Base-by-base conservation (phyloP, 2,113 vertebrate species). In the Sapajus apella region DNA sequence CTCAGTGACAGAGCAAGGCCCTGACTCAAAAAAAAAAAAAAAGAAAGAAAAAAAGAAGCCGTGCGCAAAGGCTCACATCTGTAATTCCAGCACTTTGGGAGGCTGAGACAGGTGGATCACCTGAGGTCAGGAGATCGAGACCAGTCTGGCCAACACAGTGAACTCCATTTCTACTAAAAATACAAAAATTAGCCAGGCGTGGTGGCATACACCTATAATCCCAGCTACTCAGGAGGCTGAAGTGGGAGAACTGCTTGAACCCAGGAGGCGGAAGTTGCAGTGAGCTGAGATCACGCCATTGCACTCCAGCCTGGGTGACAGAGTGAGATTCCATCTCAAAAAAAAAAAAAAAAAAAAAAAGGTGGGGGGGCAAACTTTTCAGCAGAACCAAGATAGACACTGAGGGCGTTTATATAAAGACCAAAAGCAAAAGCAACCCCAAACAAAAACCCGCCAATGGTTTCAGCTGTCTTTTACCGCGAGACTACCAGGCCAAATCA, bases 401-500 rank as follows among this genome's bases (percentile, higher is more conserved):
- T 18, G 6, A 40, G 11, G 37, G 66, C 82, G 17, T 92, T 96
- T 73, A 90, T 64, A 87, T 37, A 91, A 96, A 80, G 81, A 82
- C 9, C 70, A 88, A 97, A 96, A 85, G 45, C 66, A 73, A 96
- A 94, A 80, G 80, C 66, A 97, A 83, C 81, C 10, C 73, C 80
- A 95, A 95, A 66, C 45, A 95, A 89, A 96, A 97, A 88, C 45
- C 80, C 27, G 90, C 30, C 82, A 85, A 76, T 90, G 50, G 52
- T 90, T 85, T 50, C 7, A 23, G 50, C 35, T 66, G 45, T 47
- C 70, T 96, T 64, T 94, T 70, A 86, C 72, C 77, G 30, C 76
- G 37, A 70, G 64, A 79, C 45, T 9, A 95, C 32, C 55, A 85
- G 52, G 73, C n/a, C 81, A 94, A 87, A 84, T 11, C 45, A 85